Base-by-base conservation (phyloP, 2,888 invertebrate genomes). In the Megamerina dolium region DNA sequence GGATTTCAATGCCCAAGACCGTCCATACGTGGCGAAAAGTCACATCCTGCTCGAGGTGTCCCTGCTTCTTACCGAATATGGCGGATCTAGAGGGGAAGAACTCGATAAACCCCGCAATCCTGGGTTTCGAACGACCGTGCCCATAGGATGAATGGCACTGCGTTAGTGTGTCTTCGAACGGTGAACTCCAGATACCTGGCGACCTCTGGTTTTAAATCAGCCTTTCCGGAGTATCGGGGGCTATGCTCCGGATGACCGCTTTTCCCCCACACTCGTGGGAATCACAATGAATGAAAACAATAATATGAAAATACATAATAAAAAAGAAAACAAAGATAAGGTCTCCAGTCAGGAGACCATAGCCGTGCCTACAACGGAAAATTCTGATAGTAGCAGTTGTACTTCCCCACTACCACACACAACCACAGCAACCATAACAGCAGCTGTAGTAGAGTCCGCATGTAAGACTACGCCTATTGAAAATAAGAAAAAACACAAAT, bases 191-290 rank as follows among this genome's bases (percentile, higher is more conserved):
- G 36, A 42, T 42, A 42, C 36, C 36, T 36, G 42, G 31, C 42
- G 36, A 20, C 29, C 41, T 41, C 41, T 29, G 41, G 41, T 41
- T 34, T 41, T 13, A 35, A 13, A 14, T 9, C 26, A 31, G 31
- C 40, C 23, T 33, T 14, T 26, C 32, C 31, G 30, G n/a, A 33
- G 41, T 33, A 34, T 13, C 33, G n/a, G 41, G 41, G 41, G 35
- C 41, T 41, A 35, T 41, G 41, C 35, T 33, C 18, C 41, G 42
- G 36, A 13, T 30, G 42, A 42, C 42, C 20, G 35, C 13, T 18
- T n/a, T 16, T 41, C 42, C 42, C 42, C 42, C 36, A 42, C 36
- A 42, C 36, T 42, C 42, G 42, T 42, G 36, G 42, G 42, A 42
- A 35, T 30, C 35, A 35, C 8, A 33, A 41, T 39, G 39, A 10